Percentiles rank a stretch among this genome's conserved stretches.
phyloP scores from a whole-genome alignment of 2,113 vertebrate genomes.

The Micronycteris hirsuta region DNA sequence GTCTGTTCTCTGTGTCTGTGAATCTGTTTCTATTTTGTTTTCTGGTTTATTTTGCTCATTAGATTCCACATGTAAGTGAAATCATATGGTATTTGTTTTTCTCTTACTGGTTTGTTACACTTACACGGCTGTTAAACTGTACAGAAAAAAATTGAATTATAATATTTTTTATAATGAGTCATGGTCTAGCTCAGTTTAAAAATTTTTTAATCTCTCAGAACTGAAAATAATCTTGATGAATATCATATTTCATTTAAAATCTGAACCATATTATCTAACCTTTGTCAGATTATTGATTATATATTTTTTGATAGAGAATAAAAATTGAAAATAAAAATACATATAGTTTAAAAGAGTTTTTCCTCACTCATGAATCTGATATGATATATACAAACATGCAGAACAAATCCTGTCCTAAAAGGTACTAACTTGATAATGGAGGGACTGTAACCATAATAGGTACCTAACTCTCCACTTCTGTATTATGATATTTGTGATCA shows the following conservation, averaged over 20 bases:
- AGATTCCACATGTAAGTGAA: background rate
- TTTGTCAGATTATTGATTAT: background rate
- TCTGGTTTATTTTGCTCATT: background rate
- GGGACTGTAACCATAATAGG: background rate
- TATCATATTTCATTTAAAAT: slow-evolving; percentile 21
- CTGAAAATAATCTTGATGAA: background rate
- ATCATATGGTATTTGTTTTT: background rate
- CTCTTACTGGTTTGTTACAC: background rate
- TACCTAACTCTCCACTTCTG: background rate
- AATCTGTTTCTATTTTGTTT: background rate
- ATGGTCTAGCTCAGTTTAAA: background rate
- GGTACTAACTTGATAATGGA: background rate
- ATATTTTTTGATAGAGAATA: background rate
- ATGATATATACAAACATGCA: background rate
- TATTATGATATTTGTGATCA: background rate
- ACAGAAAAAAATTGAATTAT: background rate
- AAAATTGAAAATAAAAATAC: background rate
- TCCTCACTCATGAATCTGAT: background rate
- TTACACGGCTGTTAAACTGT: background rate
- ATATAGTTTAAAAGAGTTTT: background rate
- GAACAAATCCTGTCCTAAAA: background rate
- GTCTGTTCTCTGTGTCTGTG: background rate
- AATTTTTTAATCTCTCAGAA: background rate
- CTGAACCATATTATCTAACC: background rate
- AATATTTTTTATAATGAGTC: background rate